These are phyloP conservation scores for Drosophila grimshawi DNA, from an alignment of 1,140 invertebrate species.

Conservation along the genomic window DNA sequence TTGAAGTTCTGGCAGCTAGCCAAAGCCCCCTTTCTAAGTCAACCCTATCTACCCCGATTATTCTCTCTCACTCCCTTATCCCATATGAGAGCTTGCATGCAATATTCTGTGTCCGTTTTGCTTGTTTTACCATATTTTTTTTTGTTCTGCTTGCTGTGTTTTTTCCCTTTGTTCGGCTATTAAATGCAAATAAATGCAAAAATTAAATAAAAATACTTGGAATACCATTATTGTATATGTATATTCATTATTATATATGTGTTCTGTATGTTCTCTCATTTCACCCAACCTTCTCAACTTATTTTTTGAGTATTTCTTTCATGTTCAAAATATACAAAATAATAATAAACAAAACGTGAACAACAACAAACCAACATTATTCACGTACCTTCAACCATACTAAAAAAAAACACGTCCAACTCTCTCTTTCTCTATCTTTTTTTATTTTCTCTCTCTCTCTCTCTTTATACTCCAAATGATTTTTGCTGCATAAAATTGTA, in stretches of 20 bases:
- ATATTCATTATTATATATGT: conserved; percentile 64
- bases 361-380: conserved; percentile 57
- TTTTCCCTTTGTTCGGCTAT: conserved; percentile 41
- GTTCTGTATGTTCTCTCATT: conserved; percentile 28
- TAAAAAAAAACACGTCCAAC: conserved; percentile 25
- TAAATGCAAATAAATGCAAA: conserved; percentile 79
- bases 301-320: conserved; percentile 70
- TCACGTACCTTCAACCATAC: conserved; percentile 49
- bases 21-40: not conserved
- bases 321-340: conserved; percentile 53
- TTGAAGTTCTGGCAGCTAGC: conserved; percentile 18
- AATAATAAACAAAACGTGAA: conserved; percentile 41
- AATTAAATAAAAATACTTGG: conserved; percentile 78
- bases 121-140: conserved; percentile 42
- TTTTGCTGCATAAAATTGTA: conserved; percentile 76
- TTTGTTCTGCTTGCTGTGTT: conserved; percentile 1
- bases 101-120: conserved; percentile 53
- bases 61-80: conserved; percentile 2
- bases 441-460: conserved; percentile 12
- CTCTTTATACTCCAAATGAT: conserved; percentile 51
- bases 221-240: conserved; percentile 62
- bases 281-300: conserved; percentile 33
- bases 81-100: conserved; percentile 56
- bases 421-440: conserved; percentile 38
- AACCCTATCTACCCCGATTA: not conserved